These are phyloP conservation scores for Suncus etruscus DNA, from an alignment of 2,113 vertebrate genomes.

Conservation along the genomic window DNA sequence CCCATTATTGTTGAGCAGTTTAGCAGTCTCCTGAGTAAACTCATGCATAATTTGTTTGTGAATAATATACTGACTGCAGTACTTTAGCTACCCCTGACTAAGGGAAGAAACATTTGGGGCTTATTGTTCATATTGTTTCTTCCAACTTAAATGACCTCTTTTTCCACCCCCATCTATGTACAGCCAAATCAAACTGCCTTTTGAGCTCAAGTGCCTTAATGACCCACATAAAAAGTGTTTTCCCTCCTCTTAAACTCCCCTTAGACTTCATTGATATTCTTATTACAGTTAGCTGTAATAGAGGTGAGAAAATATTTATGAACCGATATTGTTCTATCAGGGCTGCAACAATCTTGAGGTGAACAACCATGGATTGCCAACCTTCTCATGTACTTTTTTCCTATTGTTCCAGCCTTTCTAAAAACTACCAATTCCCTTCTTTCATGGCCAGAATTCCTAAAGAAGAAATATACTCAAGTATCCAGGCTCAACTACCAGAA, in stretches of 20 bases:
- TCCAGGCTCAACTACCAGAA: neutral
- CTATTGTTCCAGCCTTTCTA: conserved; percentile 11
- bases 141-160: conserved; percentile 35
- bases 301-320: conserved; percentile 44
- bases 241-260: conserved; percentile 8
- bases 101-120: neutral
- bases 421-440: neutral
- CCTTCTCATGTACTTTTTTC: neutral
- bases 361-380: neutral
- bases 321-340: conserved; percentile 33
- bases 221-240: neutral
- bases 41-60: conserved; percentile 89
- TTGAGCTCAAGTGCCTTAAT: conserved; percentile 9
- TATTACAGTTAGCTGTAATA: neutral
- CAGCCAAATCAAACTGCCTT: conserved; percentile 26
- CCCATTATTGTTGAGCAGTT: conserved; percentile 87
- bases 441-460: neutral
- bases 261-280: neutral
- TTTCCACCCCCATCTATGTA: conserved; percentile 26
- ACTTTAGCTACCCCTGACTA: conserved; percentile 62
- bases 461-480: neutral
- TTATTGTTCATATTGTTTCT: conserved; percentile 35
- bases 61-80: conserved; percentile 84
- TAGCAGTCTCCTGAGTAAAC: conserved; percentile 87
- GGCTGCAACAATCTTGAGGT: neutral